Percentiles rank a stretch among this genome's conserved stretches.
Evolutionary conservation across 2,113 vertebrate genomes (phyloP).

Genomic region (Jacana jacana): DNA sequence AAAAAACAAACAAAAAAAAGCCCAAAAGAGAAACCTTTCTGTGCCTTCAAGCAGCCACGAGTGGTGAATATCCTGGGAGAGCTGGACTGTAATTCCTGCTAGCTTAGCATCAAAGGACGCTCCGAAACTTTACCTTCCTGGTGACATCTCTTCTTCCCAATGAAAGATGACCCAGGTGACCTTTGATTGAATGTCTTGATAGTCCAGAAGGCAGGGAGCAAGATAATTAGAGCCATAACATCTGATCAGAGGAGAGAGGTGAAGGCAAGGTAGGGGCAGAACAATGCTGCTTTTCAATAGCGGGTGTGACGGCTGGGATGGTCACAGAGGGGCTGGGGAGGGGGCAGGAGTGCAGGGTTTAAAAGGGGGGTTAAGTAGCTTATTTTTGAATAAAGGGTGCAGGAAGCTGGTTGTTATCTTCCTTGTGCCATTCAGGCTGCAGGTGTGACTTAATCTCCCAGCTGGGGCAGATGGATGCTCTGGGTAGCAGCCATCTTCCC

Average conservation of each 20-base stretch:
- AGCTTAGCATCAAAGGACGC: constrained; percentile 60
- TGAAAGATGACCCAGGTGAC: constrained; percentile 62
- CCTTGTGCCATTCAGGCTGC: constrained; percentile 25
- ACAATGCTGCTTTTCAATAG: constrained; percentile 58
- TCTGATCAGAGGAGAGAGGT: constrained; percentile 65
- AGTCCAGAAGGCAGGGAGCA: constrained; percentile 53
- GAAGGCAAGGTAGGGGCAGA: constrained; percentile 52
- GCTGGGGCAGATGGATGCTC: background rate
- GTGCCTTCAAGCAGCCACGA: background rate
- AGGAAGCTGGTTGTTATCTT: constrained; percentile 33
- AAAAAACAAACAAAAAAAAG: background rate
- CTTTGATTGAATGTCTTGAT: constrained; percentile 51
- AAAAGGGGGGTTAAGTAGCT: constrained; percentile 46
- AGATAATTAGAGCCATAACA: constrained; percentile 58
- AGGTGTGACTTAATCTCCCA: constrained; percentile 50
- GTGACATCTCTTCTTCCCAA: constrained; percentile 57
- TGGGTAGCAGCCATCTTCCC: background rate
- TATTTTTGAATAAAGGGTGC: constrained; percentile 46
- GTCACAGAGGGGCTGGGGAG: constrained; percentile 4
- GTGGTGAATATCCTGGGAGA: background rate
- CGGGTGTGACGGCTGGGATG: constrained; percentile 28
- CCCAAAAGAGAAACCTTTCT: background rate
- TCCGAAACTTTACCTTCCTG: constrained; percentile 57
- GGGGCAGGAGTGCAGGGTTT: background rate
- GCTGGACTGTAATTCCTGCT: constrained; percentile 41